Conservation (phyloP, 2,888 invertebrate genomes). For the Hemaris fuciformis region DNA sequence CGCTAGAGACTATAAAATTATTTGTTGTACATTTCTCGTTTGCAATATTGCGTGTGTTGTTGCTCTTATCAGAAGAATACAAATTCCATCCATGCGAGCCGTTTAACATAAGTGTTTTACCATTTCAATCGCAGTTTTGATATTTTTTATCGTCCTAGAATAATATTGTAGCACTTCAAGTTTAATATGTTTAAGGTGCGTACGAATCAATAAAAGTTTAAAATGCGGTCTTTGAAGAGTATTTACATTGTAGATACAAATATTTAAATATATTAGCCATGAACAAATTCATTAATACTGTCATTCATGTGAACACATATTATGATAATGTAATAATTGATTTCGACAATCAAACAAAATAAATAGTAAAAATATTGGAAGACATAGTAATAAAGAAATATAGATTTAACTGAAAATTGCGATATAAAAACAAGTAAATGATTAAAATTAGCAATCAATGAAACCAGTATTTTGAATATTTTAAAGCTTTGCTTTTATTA, state of each 20-base stretch:
- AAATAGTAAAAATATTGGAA: not conserved
- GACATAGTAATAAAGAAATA: not conserved
- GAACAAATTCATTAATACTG: not conserved
- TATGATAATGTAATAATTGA: no score
- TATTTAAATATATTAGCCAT: not conserved
- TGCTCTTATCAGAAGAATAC: not conserved
- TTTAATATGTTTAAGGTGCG: not conserved
- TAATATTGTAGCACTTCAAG: not conserved
- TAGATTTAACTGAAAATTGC: not conserved
- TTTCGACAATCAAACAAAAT: not conserved
- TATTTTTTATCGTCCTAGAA: not conserved
- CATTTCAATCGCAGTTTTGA: not conserved
- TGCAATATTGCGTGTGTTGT: not conserved
- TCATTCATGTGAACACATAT: not conserved
- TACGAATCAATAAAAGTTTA: no score
- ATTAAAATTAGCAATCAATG: not conserved
- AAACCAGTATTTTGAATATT: constrained; percentile 26
- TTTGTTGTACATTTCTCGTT: not conserved
- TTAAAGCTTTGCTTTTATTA: constrained; percentile 25
- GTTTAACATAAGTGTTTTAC: constrained; percentile 2
- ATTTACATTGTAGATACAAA: no score
- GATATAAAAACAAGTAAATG: not conserved
- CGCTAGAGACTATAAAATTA: not conserved
- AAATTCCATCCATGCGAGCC: not conserved
- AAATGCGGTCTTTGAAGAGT: no score